Percentiles rank a stretch among this genome's conserved stretches.
phyloP scores from a whole-genome alignment of 1,140 invertebrate species.

The Holcopasites calliopsidis region DNA sequence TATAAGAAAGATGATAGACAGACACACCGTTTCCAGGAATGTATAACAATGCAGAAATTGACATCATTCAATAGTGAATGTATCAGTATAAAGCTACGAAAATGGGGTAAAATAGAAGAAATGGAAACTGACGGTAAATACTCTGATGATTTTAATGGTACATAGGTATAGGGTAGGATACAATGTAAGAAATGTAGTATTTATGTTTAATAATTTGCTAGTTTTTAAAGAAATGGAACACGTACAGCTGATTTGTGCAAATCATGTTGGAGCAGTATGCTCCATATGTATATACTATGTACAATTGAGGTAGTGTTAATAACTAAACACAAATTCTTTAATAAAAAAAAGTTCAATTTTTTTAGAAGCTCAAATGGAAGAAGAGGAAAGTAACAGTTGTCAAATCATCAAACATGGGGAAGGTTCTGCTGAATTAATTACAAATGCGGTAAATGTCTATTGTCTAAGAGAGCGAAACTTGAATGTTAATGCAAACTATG shows the following conservation, averaged over 20 bases:
- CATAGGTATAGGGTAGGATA: too few relatives aligned
- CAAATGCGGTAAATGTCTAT: not conserved
- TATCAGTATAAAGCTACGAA: constrained; percentile 72
- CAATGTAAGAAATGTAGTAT: too few relatives aligned
- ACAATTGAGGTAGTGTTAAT: too few relatives aligned
- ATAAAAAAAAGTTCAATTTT: not conserved
- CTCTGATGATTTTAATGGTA: not conserved
- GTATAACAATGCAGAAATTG: constrained; percentile 70
- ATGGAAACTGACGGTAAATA: constrained; percentile 44
- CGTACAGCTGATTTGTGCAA: too few relatives aligned
- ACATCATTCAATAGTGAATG: constrained; percentile 71
- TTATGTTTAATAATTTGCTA: too few relatives aligned
- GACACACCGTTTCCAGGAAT: constrained; percentile 66
- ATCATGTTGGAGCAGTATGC: too few relatives aligned
- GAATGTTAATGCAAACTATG: not conserved
- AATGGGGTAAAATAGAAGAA: constrained; percentile 57
- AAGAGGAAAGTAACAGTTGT: constrained; percentile 43
- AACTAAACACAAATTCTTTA: not conserved
- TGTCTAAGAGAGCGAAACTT: not conserved
- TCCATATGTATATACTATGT: too few relatives aligned
- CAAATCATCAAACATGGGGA: constrained; percentile 64
- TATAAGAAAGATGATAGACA: constrained; percentile 68
- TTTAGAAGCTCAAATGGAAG: constrained; percentile 51
- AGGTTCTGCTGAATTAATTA: constrained; percentile 70
- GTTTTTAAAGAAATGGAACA: too few relatives aligned